Evolutionary conservation across 2,113 vertebrate species (phyloP), one percentile per base, ranked within the genome.

Genomic region (Conger conger): DNA sequence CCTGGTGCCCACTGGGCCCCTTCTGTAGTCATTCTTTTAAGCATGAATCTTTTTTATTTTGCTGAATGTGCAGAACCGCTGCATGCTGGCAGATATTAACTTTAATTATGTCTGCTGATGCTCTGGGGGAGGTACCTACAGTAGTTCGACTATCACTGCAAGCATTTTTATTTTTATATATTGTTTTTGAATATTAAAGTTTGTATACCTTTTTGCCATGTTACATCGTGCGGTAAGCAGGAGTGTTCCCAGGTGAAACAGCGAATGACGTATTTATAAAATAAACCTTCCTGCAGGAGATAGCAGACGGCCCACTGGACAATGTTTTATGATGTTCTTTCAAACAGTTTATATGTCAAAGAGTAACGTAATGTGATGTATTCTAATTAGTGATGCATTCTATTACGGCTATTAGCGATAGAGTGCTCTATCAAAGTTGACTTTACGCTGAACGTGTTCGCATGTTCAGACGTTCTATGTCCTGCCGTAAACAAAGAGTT

Each of bases 41-140:
- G 79, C 90, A 90, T 90, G 88, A 90, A 88, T 90, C 85, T 45
- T 89, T 87, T 83, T 36, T 33, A 13, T 89, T 37, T 68, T 85
- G 87, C 92, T 91, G 88, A 88, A 90, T 86, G 86, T 76, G 68
- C 45, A 53, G 0, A 2, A 6, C 1, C 9, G 36, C 45, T 27
- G 76, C 8, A 40, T 37, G 42, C 53, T 33, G 68, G 27, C 27
- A 73, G 68, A 73, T 33, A 73, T 73, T 73, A 73, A 73, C 68
- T 73, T 73, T 73, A 73, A 73, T 73, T 73, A 73, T 33, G 7
- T n/a, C n/a, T 27, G n/a, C 27, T 33, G n/a, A 11, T 33, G 68
- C 68, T 73, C 27, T 7, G 8, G 68, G n/a, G 68, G 68, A 27
- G 1, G 27, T 15, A 73, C 68, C 68, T 73, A 73, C 57, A 63